These are phyloP conservation scores for Junonia oenone DNA, from an alignment of 2,888 invertebrate genomes.

Conservation along the genomic window DNA sequence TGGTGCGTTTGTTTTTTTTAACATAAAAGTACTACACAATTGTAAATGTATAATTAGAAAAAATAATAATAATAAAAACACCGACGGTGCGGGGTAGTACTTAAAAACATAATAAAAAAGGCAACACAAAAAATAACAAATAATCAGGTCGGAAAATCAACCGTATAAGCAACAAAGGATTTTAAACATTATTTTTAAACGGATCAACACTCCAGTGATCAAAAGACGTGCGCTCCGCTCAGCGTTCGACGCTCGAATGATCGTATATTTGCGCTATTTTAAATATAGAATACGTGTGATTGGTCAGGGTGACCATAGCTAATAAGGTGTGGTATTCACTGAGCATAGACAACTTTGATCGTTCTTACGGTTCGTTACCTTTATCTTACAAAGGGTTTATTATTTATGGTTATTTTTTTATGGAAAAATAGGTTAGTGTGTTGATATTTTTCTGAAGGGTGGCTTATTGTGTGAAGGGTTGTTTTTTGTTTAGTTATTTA, in stretches of 20 bases:
- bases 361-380: conserved; percentile 42
- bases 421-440: conserved; percentile 15
- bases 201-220: conserved; percentile 35
- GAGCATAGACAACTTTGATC: conserved; percentile 59
- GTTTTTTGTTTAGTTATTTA: neutral
- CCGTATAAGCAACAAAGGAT: conserved; percentile 19
- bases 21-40: no score
- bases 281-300: conserved; percentile 57
- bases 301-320: conserved; percentile 58
- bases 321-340: conserved; percentile 55
- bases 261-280: conserved; percentile 42
- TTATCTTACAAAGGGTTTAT: conserved; percentile 49
- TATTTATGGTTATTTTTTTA: conserved; percentile 6
- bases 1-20: no score
- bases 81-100: no score
- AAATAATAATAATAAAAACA: no score
- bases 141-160: conserved; percentile 27
- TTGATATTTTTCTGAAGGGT: neutral
- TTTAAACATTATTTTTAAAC: conserved; percentile 38
- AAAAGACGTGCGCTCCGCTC: conserved; percentile 32
- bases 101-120: no score
- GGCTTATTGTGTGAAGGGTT: neutral
- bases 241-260: conserved; percentile 34
- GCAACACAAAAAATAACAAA: conserved; percentile 4
- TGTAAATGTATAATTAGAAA: no score